Evolutionary conservation across 2,888 invertebrate species (phyloP).

Genomic region (Trisateles emortualis): DNA sequence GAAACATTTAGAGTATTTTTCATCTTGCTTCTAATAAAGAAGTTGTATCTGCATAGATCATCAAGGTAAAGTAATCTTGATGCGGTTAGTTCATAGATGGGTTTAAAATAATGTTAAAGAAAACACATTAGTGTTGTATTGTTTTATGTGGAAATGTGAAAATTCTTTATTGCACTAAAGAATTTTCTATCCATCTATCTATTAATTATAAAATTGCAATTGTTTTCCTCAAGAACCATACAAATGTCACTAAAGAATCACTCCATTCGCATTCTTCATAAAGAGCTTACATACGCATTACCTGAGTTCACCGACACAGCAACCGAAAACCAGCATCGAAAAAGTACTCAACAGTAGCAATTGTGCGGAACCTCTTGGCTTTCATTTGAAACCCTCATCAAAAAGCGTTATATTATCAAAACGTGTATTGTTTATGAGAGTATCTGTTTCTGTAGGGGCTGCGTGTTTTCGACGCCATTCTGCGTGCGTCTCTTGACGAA

Average conservation of each 20-base stretch:
- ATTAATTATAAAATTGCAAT: no score
- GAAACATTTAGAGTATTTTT: no score
- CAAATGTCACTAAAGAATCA: neutral
- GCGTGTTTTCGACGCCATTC: slow-evolving; percentile 72
- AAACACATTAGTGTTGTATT: no score
- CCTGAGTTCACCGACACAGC: neutral
- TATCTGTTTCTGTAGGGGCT: slow-evolving; percentile 72
- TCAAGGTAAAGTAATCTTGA: no score
- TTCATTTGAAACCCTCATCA: slow-evolving; percentile 57
- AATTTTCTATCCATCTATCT: no score
- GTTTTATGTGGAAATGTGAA: no score
- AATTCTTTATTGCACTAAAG: no score
- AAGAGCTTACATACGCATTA: neutral
- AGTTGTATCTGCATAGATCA: no score
- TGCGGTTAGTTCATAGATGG: no score
- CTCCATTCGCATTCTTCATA: neutral
- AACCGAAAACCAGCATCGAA: slow-evolving; percentile 15
- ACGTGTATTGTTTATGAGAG: slow-evolving; percentile 73
- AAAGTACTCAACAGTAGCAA: slow-evolving; percentile 27
- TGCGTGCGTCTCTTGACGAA: slow-evolving; percentile 59
- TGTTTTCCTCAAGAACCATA: neutral
- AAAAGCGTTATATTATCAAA: slow-evolving; percentile 78
- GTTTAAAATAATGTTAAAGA: no score
- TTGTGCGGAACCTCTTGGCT: slow-evolving; percentile 46
- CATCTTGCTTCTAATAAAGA: no score